Evolutionary conservation across 2,888 invertebrate species (phyloP).

Genomic region (Macrophya alboannulata): DNA sequence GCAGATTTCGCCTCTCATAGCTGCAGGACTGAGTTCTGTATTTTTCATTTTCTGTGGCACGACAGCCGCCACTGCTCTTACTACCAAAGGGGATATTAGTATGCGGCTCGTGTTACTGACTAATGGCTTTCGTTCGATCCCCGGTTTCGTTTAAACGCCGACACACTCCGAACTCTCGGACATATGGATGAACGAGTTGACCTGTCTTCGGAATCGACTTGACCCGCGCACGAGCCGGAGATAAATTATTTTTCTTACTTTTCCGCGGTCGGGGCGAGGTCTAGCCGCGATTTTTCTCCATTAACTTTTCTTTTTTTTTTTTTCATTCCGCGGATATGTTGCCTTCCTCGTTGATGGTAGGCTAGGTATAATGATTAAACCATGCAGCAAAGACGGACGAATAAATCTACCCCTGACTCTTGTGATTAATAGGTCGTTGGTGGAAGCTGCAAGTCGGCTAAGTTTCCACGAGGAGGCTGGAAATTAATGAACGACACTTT

Average conservation of each 20-base stretch:
- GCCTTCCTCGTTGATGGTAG: neutral
- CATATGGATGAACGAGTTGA: slow-evolving; percentile 49
- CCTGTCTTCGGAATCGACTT: slow-evolving; percentile 49
- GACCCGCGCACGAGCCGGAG: slow-evolving; percentile 23
- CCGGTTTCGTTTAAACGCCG: slow-evolving; percentile 54
- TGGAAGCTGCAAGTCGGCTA: slow-evolving; percentile 12
- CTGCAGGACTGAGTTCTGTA: neutral
- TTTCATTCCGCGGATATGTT: neutral
- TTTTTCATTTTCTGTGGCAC: slow-evolving; percentile 54
- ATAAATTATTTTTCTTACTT: slow-evolving; percentile 44
- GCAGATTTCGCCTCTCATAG: neutral
- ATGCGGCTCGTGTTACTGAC: slow-evolving; percentile 67
- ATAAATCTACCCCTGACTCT: slow-evolving; percentile 35
- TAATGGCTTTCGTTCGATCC: slow-evolving; percentile 66
- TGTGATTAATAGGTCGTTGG: slow-evolving; percentile 37
- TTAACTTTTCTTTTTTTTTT: neutral
- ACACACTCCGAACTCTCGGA: slow-evolving; percentile 45
- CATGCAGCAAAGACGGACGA: slow-evolving; percentile 21
- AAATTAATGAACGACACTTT: slow-evolving; percentile 71
- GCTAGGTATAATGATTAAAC: slow-evolving; percentile 16
- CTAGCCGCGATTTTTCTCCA: slow-evolving; percentile 24
- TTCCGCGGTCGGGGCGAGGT: neutral
- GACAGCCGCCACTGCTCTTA: slow-evolving; percentile 58
- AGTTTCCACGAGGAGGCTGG: neutral
- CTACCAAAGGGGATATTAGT: slow-evolving; percentile 62